These are phyloP conservation scores for Bugula neritina DNA, from an alignment of 2,888 invertebrate species.

Conservation along the genomic window DNA sequence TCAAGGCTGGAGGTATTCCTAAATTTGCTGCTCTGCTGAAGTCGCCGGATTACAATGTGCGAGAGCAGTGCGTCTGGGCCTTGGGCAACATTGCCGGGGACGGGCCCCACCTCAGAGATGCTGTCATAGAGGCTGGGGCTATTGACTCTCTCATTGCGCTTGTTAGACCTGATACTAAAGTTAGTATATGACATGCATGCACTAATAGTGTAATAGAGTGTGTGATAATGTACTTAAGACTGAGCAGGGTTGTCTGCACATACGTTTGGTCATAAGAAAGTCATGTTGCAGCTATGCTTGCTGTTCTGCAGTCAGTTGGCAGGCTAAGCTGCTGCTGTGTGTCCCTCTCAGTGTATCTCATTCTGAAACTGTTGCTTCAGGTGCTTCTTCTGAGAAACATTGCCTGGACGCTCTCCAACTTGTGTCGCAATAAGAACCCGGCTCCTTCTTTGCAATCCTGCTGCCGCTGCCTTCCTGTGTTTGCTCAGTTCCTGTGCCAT, in stretches of 20 bases:
- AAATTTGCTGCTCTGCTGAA: slow-evolving; percentile 69
- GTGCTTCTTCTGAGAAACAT: slow-evolving; percentile 69
- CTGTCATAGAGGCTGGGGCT: slow-evolving; percentile 68
- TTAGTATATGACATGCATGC: too few species aligned
- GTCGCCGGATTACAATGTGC: slow-evolving; percentile 63
- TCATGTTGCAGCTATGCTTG: too few species aligned
- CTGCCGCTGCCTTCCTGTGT: slow-evolving; percentile 69
- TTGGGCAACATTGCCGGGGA: slow-evolving; percentile 88
- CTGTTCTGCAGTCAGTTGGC: too few species aligned
- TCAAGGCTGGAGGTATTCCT: slow-evolving; percentile 78
- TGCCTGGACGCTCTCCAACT: slow-evolving; percentile 87
- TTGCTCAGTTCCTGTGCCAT: slow-evolving; percentile 68
- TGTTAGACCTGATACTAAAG: slow-evolving; percentile 60
- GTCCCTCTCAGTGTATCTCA: not conserved
- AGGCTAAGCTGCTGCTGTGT: not conserved
- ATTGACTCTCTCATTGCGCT: slow-evolving; percentile 67
- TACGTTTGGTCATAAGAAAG: too few species aligned
- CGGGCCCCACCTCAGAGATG: slow-evolving; percentile 65
- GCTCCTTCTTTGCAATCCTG: slow-evolving; percentile 69
- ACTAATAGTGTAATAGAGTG: too few species aligned
- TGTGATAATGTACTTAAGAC: too few species aligned
- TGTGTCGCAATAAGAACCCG: slow-evolving; percentile 90
- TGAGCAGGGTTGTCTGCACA: too few species aligned
- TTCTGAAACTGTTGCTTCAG: slow-evolving; percentile 37
- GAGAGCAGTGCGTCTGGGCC: slow-evolving; percentile 81